These are phyloP conservation scores for Rhabdomys pumilio DNA, from an alignment of 2,797 vertebrate genomes.

Conservation along the genomic window DNA sequence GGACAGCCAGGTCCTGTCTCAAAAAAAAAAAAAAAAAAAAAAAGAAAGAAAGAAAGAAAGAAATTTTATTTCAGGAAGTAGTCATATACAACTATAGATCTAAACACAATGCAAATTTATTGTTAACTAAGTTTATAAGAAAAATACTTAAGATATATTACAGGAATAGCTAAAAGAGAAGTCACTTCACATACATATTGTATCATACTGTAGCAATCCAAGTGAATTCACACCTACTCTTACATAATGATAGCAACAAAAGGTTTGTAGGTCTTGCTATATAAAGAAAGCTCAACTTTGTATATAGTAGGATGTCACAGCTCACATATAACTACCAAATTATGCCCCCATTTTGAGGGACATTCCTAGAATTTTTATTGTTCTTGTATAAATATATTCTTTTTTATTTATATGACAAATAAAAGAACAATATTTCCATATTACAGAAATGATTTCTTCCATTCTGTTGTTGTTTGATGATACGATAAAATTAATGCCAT, in stretches of 20 bases:
- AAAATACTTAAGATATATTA: slow-evolving; percentile 7
- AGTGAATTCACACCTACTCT: slow-evolving; percentile 43
- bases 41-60: not conserved
- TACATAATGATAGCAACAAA: slow-evolving; percentile 54
- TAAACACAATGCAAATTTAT: not conserved
- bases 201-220: slow-evolving; percentile 11
- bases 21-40: too few species aligned
- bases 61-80: slow-evolving; percentile 32
- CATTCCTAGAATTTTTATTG: slow-evolving; percentile 51
- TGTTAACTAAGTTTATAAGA: slow-evolving; percentile 60
- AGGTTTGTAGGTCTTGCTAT: slow-evolving; percentile 70
- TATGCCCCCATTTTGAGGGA: slow-evolving; percentile 53
- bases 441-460: not conserved
- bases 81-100: slow-evolving; percentile 5
- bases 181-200: not conserved
- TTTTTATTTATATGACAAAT: not conserved
- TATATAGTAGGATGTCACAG: slow-evolving; percentile 63
- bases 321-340: slow-evolving; percentile 30
- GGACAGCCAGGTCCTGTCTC: too few species aligned
- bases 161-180: not conserved
- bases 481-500: not conserved
- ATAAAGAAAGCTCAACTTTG: slow-evolving; percentile 67
- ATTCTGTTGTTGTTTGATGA: slow-evolving; percentile 26
- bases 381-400: not conserved
- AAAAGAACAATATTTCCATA: not conserved